phyloP scores from a whole-genome alignment of 2,797 vertebrate species.

The Eulemur albifrons region DNA sequence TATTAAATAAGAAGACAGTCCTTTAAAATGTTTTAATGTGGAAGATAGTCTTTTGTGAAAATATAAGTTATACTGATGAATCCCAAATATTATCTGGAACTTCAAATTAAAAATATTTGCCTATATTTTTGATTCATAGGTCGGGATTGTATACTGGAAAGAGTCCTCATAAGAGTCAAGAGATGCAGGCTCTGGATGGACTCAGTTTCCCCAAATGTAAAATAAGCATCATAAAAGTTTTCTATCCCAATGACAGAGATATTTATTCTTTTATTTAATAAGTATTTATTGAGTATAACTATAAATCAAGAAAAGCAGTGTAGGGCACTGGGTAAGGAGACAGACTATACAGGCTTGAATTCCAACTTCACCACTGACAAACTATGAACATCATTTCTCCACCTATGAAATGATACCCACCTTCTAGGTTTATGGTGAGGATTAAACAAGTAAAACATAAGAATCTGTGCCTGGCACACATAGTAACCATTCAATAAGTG shows the following conservation, averaged over 20 bases:
- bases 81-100: neutral
- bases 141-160: neutral
- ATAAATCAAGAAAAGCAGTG: neutral
- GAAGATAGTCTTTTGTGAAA: neutral
- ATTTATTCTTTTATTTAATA: neutral
- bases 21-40: conserved; percentile 47
- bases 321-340: neutral
- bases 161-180: neutral
- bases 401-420: neutral
- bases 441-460: neutral
- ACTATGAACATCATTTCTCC: neutral
- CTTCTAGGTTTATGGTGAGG: neutral
- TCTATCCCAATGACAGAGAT: neutral
- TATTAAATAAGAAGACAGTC: conserved; percentile 55
- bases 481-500: neutral
- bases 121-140: neutral
- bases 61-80: neutral
- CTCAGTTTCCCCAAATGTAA: neutral
- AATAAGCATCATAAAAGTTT: neutral
- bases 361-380: neutral
- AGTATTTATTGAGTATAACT: neutral
- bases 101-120: conserved; percentile 12
- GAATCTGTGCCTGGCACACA: neutral
- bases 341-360: neutral
- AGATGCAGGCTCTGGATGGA: neutral